Conservation (phyloP, 2,797 vertebrate species). For the Petrocephalus schoutedeni region DNA sequence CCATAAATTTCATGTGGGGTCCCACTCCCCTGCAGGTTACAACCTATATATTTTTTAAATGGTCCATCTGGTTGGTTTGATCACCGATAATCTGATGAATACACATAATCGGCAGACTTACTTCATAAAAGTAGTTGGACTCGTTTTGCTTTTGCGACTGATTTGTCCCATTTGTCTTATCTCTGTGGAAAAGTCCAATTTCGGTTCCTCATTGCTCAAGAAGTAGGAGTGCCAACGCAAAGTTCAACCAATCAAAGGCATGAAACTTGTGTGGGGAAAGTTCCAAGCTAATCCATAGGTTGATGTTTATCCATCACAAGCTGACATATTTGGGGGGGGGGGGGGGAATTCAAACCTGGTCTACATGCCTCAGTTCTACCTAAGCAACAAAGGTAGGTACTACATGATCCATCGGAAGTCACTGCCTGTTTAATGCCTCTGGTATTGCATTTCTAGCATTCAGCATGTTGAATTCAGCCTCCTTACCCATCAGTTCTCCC, state of each 20-base stretch:
- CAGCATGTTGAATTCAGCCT: not conserved
- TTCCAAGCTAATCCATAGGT: not conserved
- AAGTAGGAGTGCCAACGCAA: not conserved
- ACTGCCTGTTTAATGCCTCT: not conserved
- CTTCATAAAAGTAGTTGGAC: not conserved
- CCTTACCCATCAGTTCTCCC: not conserved
- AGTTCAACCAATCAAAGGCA: not conserved
- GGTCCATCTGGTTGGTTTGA: not conserved
- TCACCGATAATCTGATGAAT: not conserved
- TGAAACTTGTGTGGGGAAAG: not conserved
- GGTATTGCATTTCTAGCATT: not conserved
- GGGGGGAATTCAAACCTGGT: not conserved
- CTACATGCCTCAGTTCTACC: not conserved
- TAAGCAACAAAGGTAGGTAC: not conserved
- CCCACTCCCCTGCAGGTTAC: not conserved
- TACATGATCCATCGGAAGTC: not conserved
- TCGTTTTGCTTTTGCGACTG: not conserved
- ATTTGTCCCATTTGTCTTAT: not conserved
- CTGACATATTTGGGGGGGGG: not conserved
- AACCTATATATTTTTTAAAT: not conserved
- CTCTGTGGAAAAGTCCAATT: not conserved
- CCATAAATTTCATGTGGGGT: not conserved
- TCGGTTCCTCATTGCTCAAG: not conserved
- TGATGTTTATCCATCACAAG: not conserved
- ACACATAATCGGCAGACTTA: not conserved